phyloP scores from a whole-genome alignment of 2,888 invertebrate genomes.

The Drosophila anomalata region DNA sequence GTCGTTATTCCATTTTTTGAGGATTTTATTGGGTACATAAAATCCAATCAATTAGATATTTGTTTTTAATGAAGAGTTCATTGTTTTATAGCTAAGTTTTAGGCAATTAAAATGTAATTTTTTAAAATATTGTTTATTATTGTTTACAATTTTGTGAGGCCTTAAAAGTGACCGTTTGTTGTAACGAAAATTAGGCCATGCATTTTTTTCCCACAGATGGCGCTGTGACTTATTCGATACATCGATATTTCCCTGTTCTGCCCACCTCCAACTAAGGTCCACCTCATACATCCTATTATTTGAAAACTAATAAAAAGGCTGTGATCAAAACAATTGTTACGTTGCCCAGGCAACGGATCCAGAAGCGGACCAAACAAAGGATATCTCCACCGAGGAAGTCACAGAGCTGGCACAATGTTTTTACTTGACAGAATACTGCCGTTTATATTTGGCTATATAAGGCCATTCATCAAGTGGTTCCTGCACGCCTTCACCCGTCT shows the following conservation, averaged over 20 bases:
- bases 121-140: neutral
- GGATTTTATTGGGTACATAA: neutral
- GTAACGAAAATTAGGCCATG: neutral
- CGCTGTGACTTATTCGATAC: neutral
- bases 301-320: neutral
- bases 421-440: conserved; percentile 74
- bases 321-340: conserved; percentile 1
- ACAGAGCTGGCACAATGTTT: conserved; percentile 60
- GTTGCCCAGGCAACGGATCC: conserved; percentile 17
- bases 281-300: neutral
- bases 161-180: neutral
- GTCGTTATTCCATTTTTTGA: neutral
- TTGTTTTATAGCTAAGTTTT: too few species aligned
- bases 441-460: conserved; percentile 87
- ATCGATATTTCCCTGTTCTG: neutral
- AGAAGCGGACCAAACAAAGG: conserved; percentile 4
- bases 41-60: neutral
- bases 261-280: neutral
- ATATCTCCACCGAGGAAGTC: neutral
- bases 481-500: conserved; percentile 92
- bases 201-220: neutral
- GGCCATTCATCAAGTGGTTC: conserved; percentile 96
- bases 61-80: neutral
- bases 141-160: neutral
- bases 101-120: neutral